Percentiles rank a stretch among this genome's conserved stretches.
phyloP scores from a whole-genome alignment of 2,797 vertebrate genomes.

The Parauchenoglanis punctatus region DNA sequence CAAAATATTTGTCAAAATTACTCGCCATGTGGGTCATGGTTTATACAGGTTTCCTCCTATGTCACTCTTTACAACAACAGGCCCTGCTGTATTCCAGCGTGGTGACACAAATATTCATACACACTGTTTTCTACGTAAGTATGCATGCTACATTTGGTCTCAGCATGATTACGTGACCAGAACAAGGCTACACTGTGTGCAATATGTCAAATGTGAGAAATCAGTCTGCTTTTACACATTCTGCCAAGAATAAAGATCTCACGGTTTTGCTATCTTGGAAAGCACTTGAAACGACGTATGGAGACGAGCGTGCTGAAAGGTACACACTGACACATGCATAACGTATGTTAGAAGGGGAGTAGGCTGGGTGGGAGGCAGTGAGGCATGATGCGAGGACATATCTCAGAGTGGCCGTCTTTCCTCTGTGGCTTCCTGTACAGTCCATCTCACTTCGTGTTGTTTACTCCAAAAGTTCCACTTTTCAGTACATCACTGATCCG shows the following conservation, averaged over 20 bases:
- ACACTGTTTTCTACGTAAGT: not conserved
- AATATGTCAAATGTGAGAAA: conserved; percentile 2
- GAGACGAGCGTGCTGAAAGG: not conserved
- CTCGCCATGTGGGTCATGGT: conserved; percentile 35
- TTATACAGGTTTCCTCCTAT: conserved; percentile 46
- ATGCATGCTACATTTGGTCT: conserved; percentile 16
- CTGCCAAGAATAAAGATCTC: conserved; percentile 44
- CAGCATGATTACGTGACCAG: conserved; percentile 3
- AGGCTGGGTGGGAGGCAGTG: conserved; percentile 2
- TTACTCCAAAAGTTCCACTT: conserved; percentile 33
- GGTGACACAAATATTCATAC: conserved; percentile 38
- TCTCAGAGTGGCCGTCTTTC: conserved; percentile 28
- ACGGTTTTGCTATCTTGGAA: conserved; percentile 24
- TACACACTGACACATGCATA: conserved; percentile 2
- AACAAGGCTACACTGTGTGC: conserved; percentile 23
- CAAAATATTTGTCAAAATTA: conserved; percentile 34
- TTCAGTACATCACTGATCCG: conserved; percentile 11
- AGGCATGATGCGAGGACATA: conserved; percentile 23
- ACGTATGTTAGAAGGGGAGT: not conserved
- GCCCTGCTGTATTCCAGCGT: conserved; percentile 46
- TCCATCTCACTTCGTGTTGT: conserved; percentile 39
- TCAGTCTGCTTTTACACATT: not conserved
- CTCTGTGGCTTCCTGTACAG: not conserved
- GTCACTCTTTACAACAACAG: conserved; percentile 19
- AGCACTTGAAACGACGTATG: not conserved